Evolutionary conservation across 2,888 invertebrate genomes (phyloP), one percentile per base, ranked within the genome.

Genomic region (Carterocephalus palaemon): DNA sequence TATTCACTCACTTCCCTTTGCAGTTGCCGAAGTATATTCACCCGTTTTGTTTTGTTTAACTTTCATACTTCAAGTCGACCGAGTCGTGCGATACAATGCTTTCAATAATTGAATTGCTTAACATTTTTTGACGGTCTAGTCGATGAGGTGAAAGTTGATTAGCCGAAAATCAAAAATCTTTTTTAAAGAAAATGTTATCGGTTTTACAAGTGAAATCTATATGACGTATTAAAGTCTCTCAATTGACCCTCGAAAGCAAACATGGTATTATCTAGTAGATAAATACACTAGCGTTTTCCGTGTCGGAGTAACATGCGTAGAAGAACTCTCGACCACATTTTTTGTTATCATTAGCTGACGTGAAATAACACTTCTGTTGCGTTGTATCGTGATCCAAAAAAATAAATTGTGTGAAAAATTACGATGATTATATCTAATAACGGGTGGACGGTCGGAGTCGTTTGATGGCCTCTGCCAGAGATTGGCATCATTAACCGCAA

Each of bases 401-500:
- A 85, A 81, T 74, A 81, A 80, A 85, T 81, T 83, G 84, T 83
- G 86, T 85, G 84, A 85, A 86, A 85, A 85, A 85, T 85, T 82
- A 83, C 81, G 75, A 83, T 83, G 84, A 84, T 86, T 85, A 83
- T 79, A 68, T 75, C 70, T 82, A 84, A 83, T 85, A 82, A 84
- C 73, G 70, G 67, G 57, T 69, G 66, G 75, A 67, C 69, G 69
- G 68, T 52, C 69, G 64, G 67, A 67, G 71, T 68, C 68, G 73
- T 74, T 72, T 79, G 81, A 82, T 79, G 75, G 77, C 69, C 71
- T 59, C 70, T 70, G 71, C 66, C 70, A 69, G 66, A 75, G 79
- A 77, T 81, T 82, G 82, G 77, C 79, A 62, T 84, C 85, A 85
- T 86, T 85, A 86, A 69, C 67, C 68, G 68, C 75, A 76, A 76